Evolutionary conservation across 2,113 vertebrate species (phyloP), one percentile per base, ranked within the genome.

Genomic region (Istiophorus platypterus): DNA sequence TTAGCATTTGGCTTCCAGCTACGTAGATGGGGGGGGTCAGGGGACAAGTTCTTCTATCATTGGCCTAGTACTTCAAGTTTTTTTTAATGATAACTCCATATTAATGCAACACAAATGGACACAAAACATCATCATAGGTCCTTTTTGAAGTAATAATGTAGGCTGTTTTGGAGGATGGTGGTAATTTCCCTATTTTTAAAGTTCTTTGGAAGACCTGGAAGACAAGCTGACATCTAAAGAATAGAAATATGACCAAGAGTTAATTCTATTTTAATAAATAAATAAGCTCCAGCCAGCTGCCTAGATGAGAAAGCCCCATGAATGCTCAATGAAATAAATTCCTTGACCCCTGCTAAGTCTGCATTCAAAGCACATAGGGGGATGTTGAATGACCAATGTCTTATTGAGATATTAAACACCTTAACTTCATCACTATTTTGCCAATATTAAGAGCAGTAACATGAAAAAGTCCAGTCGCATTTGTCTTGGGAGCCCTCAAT

Each of bases 391-490:
- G 34, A 65, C 56, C 64, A 71, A 6, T 26, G 45, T 72, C 61
- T 69, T 59, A 22, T 31, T 80, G 18, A 77, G 51, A 79, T 80
- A 72, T 76, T 66, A 67, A 86, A 64, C 62, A 13, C 8, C 26
- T 4, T 11, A 41, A 54, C 51, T 59, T 74, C 41, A 81, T 77
- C 56, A 82, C 61, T 37, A 31, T 64, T 59, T 79, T 63, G 15
- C 58, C 52, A 85, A 82, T 80, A 79, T 81, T 80, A 20, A 24
- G 9, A 64, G 67, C 0, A 67, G 56, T 77, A 82, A n/a, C 0
- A 2, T 42, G 24, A 15, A 76, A 54, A 69, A 78, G 66, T 66
- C 29, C 24, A 47, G 63, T 54, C 9, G 13, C 62, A 17, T 7
- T 29, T 56, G 51, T 73, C 49, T 52, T 72, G 18, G 59, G 70